phyloP scores from a whole-genome alignment of 2,888 invertebrate genomes.

The Meganola albula region DNA sequence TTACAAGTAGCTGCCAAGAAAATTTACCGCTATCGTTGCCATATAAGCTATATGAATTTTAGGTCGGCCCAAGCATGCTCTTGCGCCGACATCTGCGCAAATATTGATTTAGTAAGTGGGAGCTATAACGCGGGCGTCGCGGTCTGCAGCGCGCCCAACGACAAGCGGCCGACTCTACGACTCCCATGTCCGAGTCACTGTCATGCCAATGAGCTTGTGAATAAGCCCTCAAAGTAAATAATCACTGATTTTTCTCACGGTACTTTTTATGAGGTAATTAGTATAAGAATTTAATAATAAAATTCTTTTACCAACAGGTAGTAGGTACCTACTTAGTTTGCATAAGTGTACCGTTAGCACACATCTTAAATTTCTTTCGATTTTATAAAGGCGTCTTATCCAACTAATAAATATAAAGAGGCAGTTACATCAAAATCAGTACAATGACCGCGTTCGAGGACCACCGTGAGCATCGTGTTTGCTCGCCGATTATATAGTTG shows the following conservation, averaged over 20 bases:
- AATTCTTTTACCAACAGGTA: too few relatives aligned
- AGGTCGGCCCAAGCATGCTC: constrained; percentile 75
- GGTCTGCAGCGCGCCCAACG: constrained; percentile 36
- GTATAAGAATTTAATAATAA: too few relatives aligned
- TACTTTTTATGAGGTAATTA: constrained; percentile 13
- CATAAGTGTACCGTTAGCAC: too few relatives aligned
- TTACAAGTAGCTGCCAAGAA: constrained; percentile 75
- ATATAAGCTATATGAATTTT: constrained; percentile 77
- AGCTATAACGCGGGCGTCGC: constrained; percentile 56
- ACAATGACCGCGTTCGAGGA: constrained; percentile 39
- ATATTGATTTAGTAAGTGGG: constrained; percentile 77
- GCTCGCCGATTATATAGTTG: constrained; percentile 29
- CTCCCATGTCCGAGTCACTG: constrained; percentile 32
- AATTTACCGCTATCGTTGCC: constrained; percentile 77
- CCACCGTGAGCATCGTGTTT: constrained; percentile 32
- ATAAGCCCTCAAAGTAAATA: constrained; percentile 37
- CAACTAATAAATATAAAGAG: too few relatives aligned
- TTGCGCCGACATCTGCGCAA: constrained; percentile 76
- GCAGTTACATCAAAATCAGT: constrained; percentile 37
- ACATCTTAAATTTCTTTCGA: too few relatives aligned
- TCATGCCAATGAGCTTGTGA: constrained; percentile 38
- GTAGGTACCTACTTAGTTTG: too few relatives aligned
- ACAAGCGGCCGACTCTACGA: constrained; percentile 21
- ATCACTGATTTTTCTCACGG: constrained; percentile 38
- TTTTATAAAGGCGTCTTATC: too few relatives aligned